A percentile compares a stretch with the other conserved stretches of the same genome.
Evolutionary conservation across 2,113 vertebrate genomes (phyloP).

Genomic region (Microcebus tavaratra): DNA sequence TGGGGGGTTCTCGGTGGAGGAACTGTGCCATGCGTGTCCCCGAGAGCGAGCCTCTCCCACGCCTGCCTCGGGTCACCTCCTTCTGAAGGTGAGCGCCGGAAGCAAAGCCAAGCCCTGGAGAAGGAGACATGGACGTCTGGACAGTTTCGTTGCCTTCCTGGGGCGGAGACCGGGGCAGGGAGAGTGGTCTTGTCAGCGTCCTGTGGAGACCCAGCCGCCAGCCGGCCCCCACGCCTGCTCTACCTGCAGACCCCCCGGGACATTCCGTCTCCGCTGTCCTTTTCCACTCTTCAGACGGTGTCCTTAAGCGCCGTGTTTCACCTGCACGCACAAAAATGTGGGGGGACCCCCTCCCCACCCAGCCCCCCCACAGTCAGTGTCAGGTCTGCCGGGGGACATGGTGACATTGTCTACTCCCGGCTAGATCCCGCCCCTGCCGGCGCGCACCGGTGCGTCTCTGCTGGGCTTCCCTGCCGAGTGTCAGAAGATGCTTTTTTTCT

Average conservation of each 20-base stretch:
- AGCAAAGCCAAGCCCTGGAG: background rate
- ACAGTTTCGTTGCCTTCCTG: rapidly evolving
- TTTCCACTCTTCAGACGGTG: background rate
- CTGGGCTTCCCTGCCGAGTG: background rate
- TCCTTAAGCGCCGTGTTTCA: background rate
- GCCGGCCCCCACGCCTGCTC: rapidly evolving
- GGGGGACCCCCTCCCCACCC: background rate
- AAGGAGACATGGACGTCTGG: rapidly evolving
- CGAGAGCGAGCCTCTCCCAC: rapidly evolving
- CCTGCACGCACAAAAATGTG: no score
- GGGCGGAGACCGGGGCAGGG: background rate
- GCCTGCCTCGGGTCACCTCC: rapidly evolving
- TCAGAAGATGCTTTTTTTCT: background rate
- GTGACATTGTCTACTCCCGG: background rate
- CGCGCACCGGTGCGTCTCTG: rapidly evolving
- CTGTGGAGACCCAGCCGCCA: background rate
- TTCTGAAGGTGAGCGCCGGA: rapidly evolving
- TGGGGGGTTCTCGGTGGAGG: background rate
- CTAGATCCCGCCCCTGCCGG: rapidly evolving
- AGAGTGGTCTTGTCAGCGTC: no score
- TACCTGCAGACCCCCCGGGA: background rate
- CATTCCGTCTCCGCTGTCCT: background rate
- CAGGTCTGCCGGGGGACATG: rapidly evolving
- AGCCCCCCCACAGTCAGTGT: background rate
- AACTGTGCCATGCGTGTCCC: rapidly evolving